phyloP scores from a whole-genome alignment of 2,797 vertebrate genomes.

The Astyanax mexicanus region DNA sequence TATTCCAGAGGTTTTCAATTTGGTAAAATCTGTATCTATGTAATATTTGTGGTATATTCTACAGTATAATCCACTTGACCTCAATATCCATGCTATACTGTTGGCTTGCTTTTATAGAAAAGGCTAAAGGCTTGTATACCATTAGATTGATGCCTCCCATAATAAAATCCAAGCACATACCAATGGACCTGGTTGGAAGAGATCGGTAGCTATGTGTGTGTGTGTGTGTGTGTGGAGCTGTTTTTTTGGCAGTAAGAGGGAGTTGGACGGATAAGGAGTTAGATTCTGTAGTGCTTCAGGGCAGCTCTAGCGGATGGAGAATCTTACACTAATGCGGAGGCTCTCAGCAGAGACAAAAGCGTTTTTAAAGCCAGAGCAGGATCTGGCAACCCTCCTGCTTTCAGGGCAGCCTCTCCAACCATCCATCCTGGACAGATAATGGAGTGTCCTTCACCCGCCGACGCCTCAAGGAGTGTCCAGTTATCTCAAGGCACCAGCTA shows the following conservation, averaged over 20 bases:
- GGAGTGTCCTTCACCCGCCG: slow-evolving; percentile 81
- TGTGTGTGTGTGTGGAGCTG: not conserved
- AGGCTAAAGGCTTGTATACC: slow-evolving; percentile 21
- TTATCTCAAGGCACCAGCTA: slow-evolving; percentile 82
- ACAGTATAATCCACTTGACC: slow-evolving; percentile 28
- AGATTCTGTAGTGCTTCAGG: slow-evolving; percentile 34
- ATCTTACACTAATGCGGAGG: slow-evolving; percentile 72
- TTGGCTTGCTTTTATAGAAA: not conserved
- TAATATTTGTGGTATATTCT: too few species aligned
- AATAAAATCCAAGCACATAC: slow-evolving; percentile 47
- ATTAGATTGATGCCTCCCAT: slow-evolving; percentile 37
- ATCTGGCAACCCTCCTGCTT: slow-evolving; percentile 79
- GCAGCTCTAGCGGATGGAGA: slow-evolving; percentile 53
- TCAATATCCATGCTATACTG: slow-evolving; percentile 6
- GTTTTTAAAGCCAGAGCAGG: slow-evolving; percentile 75
- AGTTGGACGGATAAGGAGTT: slow-evolving; percentile 20
- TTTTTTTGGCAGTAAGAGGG: slow-evolving; percentile 9
- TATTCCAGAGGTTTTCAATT: too few species aligned
- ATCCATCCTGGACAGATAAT: slow-evolving; percentile 83
- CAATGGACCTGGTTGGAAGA: slow-evolving; percentile 2
- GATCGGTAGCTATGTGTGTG: not conserved
- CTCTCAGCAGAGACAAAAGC: slow-evolving; percentile 78
- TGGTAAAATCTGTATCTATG: too few species aligned
- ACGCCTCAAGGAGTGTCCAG: slow-evolving; percentile 81
- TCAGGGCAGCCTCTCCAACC: slow-evolving; percentile 80